Percentiles rank a stretch among this genome's conserved stretches.
Evolutionary conservation across 1,140 invertebrate genomes (phyloP).

Genomic region (Platorchestia sp.): DNA sequence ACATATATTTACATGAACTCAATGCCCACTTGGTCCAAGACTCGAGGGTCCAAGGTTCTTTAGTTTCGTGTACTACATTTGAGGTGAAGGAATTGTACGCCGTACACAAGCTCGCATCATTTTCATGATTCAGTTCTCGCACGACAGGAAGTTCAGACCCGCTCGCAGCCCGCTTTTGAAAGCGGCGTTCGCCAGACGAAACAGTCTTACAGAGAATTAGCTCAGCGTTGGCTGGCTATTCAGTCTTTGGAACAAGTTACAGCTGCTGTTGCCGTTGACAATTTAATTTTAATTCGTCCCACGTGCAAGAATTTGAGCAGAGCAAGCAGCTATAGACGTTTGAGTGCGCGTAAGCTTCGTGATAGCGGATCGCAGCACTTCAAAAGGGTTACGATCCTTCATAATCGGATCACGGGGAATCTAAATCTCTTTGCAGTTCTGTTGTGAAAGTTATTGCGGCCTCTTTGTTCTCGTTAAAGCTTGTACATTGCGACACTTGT

Average conservation of each 20-base stretch:
- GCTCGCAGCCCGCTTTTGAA: neutral
- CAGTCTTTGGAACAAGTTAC: neutral
- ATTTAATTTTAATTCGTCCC: neutral
- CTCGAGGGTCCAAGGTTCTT: neutral
- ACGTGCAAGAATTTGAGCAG: slow-evolving; percentile 9
- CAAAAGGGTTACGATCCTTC: slow-evolving; percentile 54
- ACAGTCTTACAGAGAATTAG: neutral
- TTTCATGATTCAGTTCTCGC: neutral
- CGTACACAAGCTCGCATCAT: neutral
- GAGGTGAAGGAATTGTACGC: neutral
- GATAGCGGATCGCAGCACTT: slow-evolving; percentile 33
- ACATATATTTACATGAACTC: too few relatives aligned
- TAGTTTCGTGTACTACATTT: neutral
- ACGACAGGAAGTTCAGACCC: neutral
- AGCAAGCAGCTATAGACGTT: slow-evolving; percentile 27
- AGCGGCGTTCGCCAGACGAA: neutral
- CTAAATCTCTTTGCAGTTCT: slow-evolving; percentile 51
- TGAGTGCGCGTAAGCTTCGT: slow-evolving; percentile 35
- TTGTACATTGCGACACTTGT: slow-evolving; percentile 37
- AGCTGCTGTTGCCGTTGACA: neutral
- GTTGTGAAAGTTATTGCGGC: slow-evolving; percentile 50
- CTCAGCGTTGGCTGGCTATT: neutral
- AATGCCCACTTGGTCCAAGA: too few relatives aligned
- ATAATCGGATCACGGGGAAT: slow-evolving; percentile 51
- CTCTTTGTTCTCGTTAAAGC: neutral